Percentiles rank a stretch among this genome's conserved stretches.
Conservation (phyloP, 2,113 vertebrate genomes). For the Mustela lutreola region DNA sequence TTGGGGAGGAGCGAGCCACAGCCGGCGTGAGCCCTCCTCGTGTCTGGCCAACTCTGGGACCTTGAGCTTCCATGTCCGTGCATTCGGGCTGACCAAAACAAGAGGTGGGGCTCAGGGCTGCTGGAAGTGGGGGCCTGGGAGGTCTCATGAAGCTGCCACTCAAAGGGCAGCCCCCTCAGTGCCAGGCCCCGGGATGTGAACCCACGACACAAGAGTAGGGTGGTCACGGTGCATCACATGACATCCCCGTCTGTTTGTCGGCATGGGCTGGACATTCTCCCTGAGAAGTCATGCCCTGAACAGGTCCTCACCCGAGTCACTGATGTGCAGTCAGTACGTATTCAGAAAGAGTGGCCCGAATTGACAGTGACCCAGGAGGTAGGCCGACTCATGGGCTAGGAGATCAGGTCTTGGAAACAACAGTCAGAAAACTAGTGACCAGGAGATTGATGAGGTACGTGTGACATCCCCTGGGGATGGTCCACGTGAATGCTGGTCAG, state of each 20-base stretch:
- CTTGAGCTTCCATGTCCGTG: not conserved
- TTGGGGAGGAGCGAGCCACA: fast-evolving
- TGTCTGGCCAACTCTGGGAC: not conserved
- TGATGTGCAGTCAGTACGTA: too few species aligned
- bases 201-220: not conserved
- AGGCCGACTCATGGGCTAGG: not conserved
- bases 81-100: not conserved
- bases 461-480: not conserved
- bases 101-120: not conserved
- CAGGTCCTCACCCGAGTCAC: too few species aligned
- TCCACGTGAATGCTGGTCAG: not conserved
- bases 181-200: too few species aligned
- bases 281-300: too few species aligned
- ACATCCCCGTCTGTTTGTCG: not conserved
- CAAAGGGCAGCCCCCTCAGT: not conserved
- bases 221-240: fast-evolving
- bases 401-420: not conserved
- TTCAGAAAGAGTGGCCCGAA: not conserved
- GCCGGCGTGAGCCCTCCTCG: not conserved
- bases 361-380: not conserved
- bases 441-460: not conserved
- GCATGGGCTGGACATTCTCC: not conserved
- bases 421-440: not conserved
- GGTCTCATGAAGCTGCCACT: not conserved
- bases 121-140: too few species aligned